phyloP scores from a whole-genome alignment of 2,113 vertebrate genomes.

The Eretmodus cyanostictus region DNA sequence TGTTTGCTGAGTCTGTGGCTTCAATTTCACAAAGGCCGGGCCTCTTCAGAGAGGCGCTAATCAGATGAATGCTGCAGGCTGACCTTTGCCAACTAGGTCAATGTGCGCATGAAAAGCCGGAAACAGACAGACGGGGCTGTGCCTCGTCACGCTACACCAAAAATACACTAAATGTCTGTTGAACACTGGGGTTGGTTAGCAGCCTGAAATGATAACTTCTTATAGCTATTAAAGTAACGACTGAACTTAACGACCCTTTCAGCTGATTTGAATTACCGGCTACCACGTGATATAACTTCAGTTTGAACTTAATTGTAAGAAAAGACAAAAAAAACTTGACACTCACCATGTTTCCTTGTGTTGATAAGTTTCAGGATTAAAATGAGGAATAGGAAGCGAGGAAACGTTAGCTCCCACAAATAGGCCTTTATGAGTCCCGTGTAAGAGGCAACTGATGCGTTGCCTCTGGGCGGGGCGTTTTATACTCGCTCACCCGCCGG shows the following conservation, averaged over 20 bases:
- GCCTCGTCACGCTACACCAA: neutral
- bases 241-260: accelerated
- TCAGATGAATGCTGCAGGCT: neutral
- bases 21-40: neutral
- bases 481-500: constrained; percentile 2
- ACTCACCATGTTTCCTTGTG: constrained; percentile 26
- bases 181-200: neutral
- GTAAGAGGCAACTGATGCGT: constrained; percentile 16
- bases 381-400: neutral
- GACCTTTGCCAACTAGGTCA: neutral
- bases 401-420: constrained; percentile 28
- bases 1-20: neutral
- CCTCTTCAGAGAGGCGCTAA: neutral
- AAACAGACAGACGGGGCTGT: neutral
- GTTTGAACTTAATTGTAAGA: neutral
- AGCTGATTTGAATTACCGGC: neutral
- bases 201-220: neutral
- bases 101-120: neutral
- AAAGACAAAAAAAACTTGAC: too few relatives aligned
- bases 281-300: neutral
- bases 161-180: neutral
- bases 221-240: accelerated
- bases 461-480: neutral
- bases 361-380: neutral
- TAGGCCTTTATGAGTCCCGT: constrained; percentile 44